Base-by-base conservation (phyloP, 2,888 invertebrate species). In the Onchidella celtica region DNA sequence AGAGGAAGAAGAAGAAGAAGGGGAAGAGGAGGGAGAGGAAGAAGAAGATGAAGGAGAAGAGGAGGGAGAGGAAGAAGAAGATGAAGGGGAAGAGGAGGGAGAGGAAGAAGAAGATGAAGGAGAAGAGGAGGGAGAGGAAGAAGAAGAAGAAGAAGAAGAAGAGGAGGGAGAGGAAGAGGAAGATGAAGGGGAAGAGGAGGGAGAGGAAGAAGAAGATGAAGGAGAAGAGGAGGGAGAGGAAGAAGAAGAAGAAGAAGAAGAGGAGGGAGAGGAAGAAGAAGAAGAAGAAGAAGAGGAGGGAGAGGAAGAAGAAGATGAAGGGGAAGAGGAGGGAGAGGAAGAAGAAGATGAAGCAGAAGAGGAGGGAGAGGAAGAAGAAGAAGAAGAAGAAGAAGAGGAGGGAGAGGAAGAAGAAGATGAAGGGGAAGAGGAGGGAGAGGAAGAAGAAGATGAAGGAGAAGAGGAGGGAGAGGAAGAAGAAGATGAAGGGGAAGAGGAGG, bases 111-210 rank as follows among this genome's bases (percentile, higher is more conserved):
- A 66, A 66, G 6, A 66, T 3, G 9, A 14, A 9, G 14, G 17
- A n/a, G 36, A 38, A n/a, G 36, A 40, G 34, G 36, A 11, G 68
- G 36, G 34, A 32, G 36, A 40, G n/a, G 36, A 68, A n/a, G 68
- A 68, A 68, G 68, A 68, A 68, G 36, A 68, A 36, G 38, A 40
- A 63, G 17, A 63, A 14, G 63, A 63, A 27, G 63, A 38, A 74
- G 32, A 74, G 27, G 32, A 59, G 61, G 74, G 61, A 32, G 36
- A 36, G n/a, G 61, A 74, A 32, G 55, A 55, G 66, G 76, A 66
- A 32, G 40, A 27, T 38, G 76, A 47, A 32, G 34, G 21, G 66
- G 76, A 76, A 32, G 24, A 47, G 47, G 65, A 27, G 27, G 21
- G 32, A 66, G 47, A 40, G 34, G 32, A 32, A 29, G 47, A 47